Base-by-base conservation (phyloP, 2,888 invertebrate species). In the Macrosoma leucophasiata region DNA sequence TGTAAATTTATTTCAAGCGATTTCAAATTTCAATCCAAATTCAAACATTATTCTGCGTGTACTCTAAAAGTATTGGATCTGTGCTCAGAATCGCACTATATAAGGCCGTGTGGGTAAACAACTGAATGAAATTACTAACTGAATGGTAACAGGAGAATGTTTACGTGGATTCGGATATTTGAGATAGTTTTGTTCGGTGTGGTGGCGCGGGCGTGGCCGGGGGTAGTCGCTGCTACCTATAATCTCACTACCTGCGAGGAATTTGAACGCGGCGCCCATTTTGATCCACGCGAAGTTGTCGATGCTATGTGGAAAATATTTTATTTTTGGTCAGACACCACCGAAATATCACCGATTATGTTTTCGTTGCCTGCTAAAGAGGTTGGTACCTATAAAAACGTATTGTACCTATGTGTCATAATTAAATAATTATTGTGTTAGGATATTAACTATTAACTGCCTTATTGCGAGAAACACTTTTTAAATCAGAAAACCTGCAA, bases 221-320 rank as follows among this genome's bases (percentile, higher is more conserved):
- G n/a, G n/a, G n/a, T n/a, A n/a, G 42, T 43, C 13, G 19, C 22
- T n/a, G 31, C 22, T 29, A 35, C 40, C 14, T 40, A 49, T 14
- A 46, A 57, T 42, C 40, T 56, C 39, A 75, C 66, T n/a, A 62
- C 68, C 41, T 79, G 76, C 39, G 75, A 78, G 43, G 60, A 72
- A 48, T 79, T 78, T 36, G 77, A 76, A 52, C 55, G 40, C 1
- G 63, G 55, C 9, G 72, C 74, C 13, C 50, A 48, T 17, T 77
- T 79, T 41, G 61, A 65, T 37, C 70, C 74, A 2, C 63, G 68
- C 35, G 46, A 60, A 33, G 41, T 71, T 32, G 50, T 77, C 29
- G 69, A 71, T 41, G 60, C 69, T 6, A 55, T 63, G 56, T 77
- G 78, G 77, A 77, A 66, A 53, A 73, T 77, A 54, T 69, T 78